Conservation (phyloP, 2,888 invertebrate genomes). For the Microplitis manilae region DNA sequence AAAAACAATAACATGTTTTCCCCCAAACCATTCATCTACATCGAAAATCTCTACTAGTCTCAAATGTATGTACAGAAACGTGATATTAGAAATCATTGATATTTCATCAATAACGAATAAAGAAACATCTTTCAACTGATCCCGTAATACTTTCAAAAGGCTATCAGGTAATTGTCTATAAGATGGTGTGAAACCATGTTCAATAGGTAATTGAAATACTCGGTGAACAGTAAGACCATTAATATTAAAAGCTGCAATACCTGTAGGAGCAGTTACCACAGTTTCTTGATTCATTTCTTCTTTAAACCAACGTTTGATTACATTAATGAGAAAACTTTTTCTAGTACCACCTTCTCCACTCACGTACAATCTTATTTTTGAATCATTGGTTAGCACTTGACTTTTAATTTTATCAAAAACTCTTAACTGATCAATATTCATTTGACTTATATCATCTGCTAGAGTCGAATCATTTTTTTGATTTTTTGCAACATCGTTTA, state of each 20-base stretch:
- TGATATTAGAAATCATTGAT: constrained; percentile 43
- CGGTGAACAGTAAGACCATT: constrained; percentile 46
- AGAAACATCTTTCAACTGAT: constrained; percentile 24
- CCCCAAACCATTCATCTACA: constrained; percentile 59
- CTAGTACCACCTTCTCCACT: constrained; percentile 28
- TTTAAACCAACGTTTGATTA: neutral
- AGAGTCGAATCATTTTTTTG: too few species aligned
- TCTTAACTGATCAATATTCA: constrained; percentile 57
- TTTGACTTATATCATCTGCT: constrained; percentile 45
- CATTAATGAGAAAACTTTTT: constrained; percentile 27
- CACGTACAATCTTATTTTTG: constrained; percentile 13
- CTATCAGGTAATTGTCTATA: constrained; percentile 35
- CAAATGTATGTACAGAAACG: constrained; percentile 23
- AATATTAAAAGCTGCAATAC: constrained; percentile 40
- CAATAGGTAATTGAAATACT: constrained; percentile 30
- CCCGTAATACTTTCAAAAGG: constrained; percentile 28
- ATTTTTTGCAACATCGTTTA: constrained; percentile 17
- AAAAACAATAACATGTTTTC: constrained; percentile 57
- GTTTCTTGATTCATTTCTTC: constrained; percentile 38
- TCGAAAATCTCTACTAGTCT: constrained; percentile 19
- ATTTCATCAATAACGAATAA: constrained; percentile 44
- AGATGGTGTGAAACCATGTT: constrained; percentile 26
- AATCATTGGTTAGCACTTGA: constrained; percentile 39
- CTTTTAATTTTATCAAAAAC: constrained; percentile 53
- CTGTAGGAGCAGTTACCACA: constrained; percentile 4